phyloP scores from a whole-genome alignment of 2,797 vertebrate genomes.

The Trichosurus vulpecula region DNA sequence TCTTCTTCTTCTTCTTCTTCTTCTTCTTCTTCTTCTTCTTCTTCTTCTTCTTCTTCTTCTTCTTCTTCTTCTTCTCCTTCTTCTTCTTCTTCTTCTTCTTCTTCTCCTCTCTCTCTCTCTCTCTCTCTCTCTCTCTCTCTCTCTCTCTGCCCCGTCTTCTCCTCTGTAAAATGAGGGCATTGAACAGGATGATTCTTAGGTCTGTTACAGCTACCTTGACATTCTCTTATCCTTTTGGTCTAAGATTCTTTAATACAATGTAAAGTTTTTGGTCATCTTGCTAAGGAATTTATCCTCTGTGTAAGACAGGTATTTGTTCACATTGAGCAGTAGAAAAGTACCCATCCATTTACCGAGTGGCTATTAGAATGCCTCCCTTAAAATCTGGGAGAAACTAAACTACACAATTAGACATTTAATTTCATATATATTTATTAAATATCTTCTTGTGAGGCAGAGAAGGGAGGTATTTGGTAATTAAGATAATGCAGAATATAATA shows the following conservation, averaged over 20 bases:
- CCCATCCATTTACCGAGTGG: not conserved
- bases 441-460: not conserved
- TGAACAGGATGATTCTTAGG: not conserved
- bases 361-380: not conserved
- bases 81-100: too few species aligned
- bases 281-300: not conserved
- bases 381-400: not conserved
- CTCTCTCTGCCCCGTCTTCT: not conserved
- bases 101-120: too few species aligned
- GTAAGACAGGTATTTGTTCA: not conserved
- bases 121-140: not conserved
- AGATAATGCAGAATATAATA: too few species aligned
- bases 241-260: too few species aligned
- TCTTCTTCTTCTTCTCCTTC: too few species aligned
- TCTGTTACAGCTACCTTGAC: too few species aligned
- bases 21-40: too few species aligned
- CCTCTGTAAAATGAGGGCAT: not conserved
- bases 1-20: too few species aligned
- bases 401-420: not conserved
- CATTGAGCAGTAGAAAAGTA: not conserved
- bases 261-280: not conserved
- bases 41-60: too few species aligned
- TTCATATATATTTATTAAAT: not conserved
- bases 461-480: too few species aligned
- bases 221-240: too few species aligned